Base-by-base conservation (phyloP, 2,888 invertebrate species). In the Melanotus villosus region DNA sequence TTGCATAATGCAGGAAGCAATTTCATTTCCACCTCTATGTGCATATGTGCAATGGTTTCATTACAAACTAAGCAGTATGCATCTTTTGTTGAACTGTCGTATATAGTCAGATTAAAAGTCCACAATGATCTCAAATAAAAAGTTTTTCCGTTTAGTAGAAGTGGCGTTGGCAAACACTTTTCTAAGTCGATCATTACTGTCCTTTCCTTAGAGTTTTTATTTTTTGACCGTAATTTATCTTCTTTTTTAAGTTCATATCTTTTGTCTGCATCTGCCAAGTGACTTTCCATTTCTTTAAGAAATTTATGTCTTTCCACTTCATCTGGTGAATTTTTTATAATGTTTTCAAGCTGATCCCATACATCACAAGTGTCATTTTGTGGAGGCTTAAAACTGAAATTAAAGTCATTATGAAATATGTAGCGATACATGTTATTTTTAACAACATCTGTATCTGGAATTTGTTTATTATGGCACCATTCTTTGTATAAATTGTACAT, bases 171-270 rank as follows among this genome's bases (percentile, higher is more conserved):
- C n/a, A n/a, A n/a, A n/a, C n/a, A n/a, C n/a, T n/a, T n/a, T n/a
- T n/a, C n/a, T n/a, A n/a, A n/a, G n/a, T n/a, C n/a, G n/a, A n/a
- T n/a, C n/a, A n/a, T n/a, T n/a, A n/a, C n/a, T n/a, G n/a, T n/a
- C n/a, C n/a, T n/a, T n/a, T n/a, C n/a, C n/a, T n/a, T n/a, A n/a
- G n/a, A n/a, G 21, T 36, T 21, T 34, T 32, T 56, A 30, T 16
- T 12, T 50, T 5, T 50, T 12, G 34, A 23, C 56, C 32, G 26
- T 12, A 16, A 52, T 23, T 71, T 74, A 21, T 74, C 74, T 38
- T 14, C 34, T 36, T 50, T 68, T 58, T 74, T 73, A 7, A 59
- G 19, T 5, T 16, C 38, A 41, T 73, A 68, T 18, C 71, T 62
- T 10, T 64, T 60, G 16, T 21, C 10, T 10, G 70, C 65, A 52